phyloP scores from a whole-genome alignment of 1,140 invertebrate genomes.

The Caerostris extrusa region DNA sequence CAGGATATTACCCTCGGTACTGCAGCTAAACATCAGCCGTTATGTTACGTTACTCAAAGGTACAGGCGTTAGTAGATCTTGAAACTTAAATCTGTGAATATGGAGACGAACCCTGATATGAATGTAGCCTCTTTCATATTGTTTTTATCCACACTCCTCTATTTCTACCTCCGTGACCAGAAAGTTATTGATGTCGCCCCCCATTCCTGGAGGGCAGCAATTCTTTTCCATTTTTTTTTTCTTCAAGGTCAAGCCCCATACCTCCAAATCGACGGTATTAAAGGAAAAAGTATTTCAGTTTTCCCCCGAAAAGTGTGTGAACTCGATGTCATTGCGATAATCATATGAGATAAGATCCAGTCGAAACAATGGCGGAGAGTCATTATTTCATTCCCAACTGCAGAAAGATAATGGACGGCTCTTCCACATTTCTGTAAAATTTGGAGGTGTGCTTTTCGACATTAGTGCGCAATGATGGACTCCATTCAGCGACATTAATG shows the following conservation, averaged over 20 bases:
- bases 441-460: neutral
- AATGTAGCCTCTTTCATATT: slow-evolving; percentile 73
- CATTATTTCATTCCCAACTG: slow-evolving; percentile 8
- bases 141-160: slow-evolving; percentile 72
- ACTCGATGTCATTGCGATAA: neutral
- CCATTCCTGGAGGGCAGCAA: slow-evolving; percentile 65
- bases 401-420: neutral
- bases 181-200: slow-evolving; percentile 74
- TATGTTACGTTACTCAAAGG: too few relatives aligned
- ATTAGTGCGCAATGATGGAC: neutral
- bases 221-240: slow-evolving; percentile 58
- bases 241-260: slow-evolving; percentile 70
- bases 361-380: neutral
- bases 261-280: slow-evolving; percentile 75
- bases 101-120: slow-evolving; percentile 68
- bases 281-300: slow-evolving; percentile 71
- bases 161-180: slow-evolving; percentile 74
- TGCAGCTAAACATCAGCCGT: too few relatives aligned
- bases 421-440: slow-evolving; percentile 12
- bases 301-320: neutral
- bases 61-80: neutral
- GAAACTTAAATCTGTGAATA: slow-evolving; percentile 3
- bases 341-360: neutral
- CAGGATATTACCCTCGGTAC: too few relatives aligned
- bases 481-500: neutral